phyloP scores from a whole-genome alignment of 1,140 invertebrate genomes.

The Zaprionus vittiger region DNA sequence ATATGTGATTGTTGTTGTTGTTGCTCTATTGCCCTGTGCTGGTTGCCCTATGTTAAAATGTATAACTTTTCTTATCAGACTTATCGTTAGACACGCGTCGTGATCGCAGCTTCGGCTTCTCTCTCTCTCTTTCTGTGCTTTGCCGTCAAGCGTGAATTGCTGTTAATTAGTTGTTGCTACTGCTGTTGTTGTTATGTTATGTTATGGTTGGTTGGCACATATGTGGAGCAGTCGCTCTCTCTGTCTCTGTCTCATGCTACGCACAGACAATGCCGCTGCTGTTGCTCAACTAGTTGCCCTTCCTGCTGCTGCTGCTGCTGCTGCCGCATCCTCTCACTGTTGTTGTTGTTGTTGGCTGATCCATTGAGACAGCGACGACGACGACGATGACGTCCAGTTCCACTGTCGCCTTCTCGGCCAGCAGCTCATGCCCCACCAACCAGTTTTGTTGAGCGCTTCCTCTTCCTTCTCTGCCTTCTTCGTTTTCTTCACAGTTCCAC shows the following conservation, averaged over 20 bases:
- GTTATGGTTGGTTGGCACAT: slow-evolving; percentile 69
- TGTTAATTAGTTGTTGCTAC: slow-evolving; percentile 45
- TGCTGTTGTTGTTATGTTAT: slow-evolving; percentile 44
- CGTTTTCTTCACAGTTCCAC: slow-evolving; percentile 16
- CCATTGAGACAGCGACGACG: slow-evolving; percentile 52
- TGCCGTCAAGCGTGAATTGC: slow-evolving; percentile 62
- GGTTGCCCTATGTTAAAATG: slow-evolving; percentile 38
- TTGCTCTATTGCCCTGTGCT: slow-evolving; percentile 35
- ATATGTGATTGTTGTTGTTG: slow-evolving; percentile 55
- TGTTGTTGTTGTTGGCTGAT: slow-evolving; percentile 24
- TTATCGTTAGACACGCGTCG: slow-evolving; percentile 49
- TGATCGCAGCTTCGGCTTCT: slow-evolving; percentile 29
- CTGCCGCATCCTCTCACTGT: slow-evolving; percentile 50
- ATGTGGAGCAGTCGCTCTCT: slow-evolving; percentile 61
- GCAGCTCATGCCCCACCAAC: slow-evolving; percentile 28
- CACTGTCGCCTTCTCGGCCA: slow-evolving; percentile 20
- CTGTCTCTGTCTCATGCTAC: slow-evolving; percentile 59
- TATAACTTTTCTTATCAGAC: slow-evolving; percentile 71
- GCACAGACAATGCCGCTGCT: slow-evolving; percentile 47
- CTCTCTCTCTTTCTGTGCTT: slow-evolving; percentile 26
- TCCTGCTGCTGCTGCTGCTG: slow-evolving; percentile 32
- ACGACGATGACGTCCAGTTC: slow-evolving; percentile 50
- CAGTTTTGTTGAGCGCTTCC: slow-evolving; percentile 18
- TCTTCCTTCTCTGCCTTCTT: background rate
- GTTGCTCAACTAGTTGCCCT: slow-evolving; percentile 53